Evolutionary conservation across 1,140 invertebrate genomes (phyloP).

Genomic region (Phymastichus coffea): DNA sequence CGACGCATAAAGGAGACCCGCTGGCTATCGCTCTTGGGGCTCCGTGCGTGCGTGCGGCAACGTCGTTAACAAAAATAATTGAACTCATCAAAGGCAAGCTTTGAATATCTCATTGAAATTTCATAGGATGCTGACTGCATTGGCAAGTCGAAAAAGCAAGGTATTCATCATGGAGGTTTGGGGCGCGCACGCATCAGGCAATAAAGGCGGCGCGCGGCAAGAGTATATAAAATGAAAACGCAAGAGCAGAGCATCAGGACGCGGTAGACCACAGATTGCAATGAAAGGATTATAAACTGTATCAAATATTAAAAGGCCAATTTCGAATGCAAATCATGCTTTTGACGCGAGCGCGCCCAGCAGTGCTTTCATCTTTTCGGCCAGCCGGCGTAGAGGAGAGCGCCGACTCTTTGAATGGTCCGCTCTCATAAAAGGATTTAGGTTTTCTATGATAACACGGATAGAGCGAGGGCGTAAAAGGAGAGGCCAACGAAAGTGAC

Average conservation of each 20-base stretch:
- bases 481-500: background rate
- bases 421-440: slow-evolving; percentile 11
- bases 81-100: too few species aligned
- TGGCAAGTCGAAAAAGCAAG: background rate
- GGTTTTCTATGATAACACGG: background rate
- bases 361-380: too few species aligned
- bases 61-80: background rate
- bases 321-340: slow-evolving; percentile 11
- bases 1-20: background rate
- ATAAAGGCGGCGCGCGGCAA: background rate
- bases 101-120: too few species aligned
- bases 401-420: too few species aligned
- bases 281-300: slow-evolving; percentile 11
- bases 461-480: background rate
- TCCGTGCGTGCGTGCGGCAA: background rate
- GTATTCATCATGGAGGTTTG: background rate
- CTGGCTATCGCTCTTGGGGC: background rate
- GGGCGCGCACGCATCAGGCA: background rate
- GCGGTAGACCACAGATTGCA: slow-evolving; percentile 16
- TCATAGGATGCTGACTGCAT: too few species aligned
- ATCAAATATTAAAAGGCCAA: slow-evolving; percentile 17
- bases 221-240: too few species aligned
- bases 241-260: too few species aligned
- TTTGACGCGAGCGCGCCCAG: slow-evolving; percentile 12
- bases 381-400: too few species aligned